phyloP scores from a whole-genome alignment of 2,113 vertebrate species.

The Opisthocomus hoazin region DNA sequence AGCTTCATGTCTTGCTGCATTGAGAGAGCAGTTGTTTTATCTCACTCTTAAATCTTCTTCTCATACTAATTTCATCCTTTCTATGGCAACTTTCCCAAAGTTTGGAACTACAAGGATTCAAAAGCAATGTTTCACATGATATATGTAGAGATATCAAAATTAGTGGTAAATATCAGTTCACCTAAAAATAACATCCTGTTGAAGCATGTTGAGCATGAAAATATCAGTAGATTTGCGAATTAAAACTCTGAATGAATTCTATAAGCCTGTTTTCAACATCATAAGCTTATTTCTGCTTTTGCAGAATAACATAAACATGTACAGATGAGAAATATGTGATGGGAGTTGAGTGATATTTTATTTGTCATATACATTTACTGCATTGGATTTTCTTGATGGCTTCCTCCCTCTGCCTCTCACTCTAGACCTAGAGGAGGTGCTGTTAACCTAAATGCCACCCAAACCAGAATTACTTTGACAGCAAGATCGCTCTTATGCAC shows the following conservation, averaged over 20 bases:
- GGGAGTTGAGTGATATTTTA: not conserved
- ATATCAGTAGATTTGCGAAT: not conserved
- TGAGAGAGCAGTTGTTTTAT: not conserved
- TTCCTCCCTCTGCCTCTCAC: not conserved
- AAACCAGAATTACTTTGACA: not conserved
- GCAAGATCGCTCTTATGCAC: not conserved
- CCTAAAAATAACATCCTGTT: not conserved
- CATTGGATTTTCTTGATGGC: not conserved
- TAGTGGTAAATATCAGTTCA: not conserved
- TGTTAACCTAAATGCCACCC: not conserved
- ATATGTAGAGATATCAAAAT: not conserved
- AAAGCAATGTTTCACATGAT: not conserved
- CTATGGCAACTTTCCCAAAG: not conserved
- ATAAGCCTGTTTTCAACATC: not conserved
- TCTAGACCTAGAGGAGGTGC: not conserved
- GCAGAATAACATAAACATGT: not conserved
- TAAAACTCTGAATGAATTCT: not conserved
- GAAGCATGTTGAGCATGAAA: not conserved
- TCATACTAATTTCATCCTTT: not conserved
- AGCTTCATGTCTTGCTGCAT: not conserved
- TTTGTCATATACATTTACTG: not conserved
- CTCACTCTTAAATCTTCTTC: not conserved
- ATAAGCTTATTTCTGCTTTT: not conserved
- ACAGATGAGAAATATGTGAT: not conserved
- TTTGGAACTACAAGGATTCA: not conserved